Percentiles rank a stretch among this genome's conserved stretches.
Evolutionary conservation across 2,113 vertebrate genomes (phyloP).

Genomic region (Paracanthobrama guichenoti): DNA sequence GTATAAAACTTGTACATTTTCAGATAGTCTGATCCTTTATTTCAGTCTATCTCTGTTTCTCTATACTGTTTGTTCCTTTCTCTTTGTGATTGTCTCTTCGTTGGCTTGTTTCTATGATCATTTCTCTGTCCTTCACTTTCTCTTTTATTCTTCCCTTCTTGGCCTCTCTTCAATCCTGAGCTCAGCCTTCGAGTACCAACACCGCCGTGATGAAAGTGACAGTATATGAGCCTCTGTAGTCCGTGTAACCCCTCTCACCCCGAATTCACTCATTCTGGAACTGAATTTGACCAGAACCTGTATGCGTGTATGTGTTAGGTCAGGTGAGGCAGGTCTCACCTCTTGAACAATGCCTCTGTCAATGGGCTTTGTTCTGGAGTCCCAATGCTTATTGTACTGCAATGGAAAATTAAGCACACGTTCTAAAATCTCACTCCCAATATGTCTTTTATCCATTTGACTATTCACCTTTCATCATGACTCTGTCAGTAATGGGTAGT

Average conservation of each 20-base stretch:
- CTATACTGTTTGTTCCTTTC: slow-evolving; percentile 27
- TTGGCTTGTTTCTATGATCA: background rate
- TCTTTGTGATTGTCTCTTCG: background rate
- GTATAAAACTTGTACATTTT: background rate
- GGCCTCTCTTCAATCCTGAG: slow-evolving; percentile 9
- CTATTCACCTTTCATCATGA: background rate
- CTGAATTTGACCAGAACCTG: slow-evolving; percentile 50
- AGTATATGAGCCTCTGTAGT: slow-evolving; percentile 42
- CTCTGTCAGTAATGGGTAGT: background rate
- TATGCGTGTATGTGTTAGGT: slow-evolving; percentile 24
- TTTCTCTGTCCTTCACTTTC: slow-evolving; percentile 12
- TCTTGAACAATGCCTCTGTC: slow-evolving; percentile 67
- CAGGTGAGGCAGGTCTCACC: slow-evolving; percentile 53
- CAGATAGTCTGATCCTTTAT: background rate
- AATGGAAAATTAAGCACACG: slow-evolving; percentile 54
- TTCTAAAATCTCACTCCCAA: slow-evolving; percentile 36
- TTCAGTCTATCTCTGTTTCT: background rate
- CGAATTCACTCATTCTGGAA: slow-evolving; percentile 48
- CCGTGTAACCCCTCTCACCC: background rate
- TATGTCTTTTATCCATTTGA: background rate
- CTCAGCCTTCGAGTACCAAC: background rate
- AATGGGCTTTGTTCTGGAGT: slow-evolving; percentile 74
- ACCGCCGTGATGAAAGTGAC: background rate
- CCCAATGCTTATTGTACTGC: slow-evolving; percentile 66
- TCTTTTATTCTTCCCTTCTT: slow-evolving; percentile 16